Percentiles rank a stretch among this genome's conserved stretches.
Conservation (phyloP, 2,113 vertebrate species). For the Neotoma lepida region DNA sequence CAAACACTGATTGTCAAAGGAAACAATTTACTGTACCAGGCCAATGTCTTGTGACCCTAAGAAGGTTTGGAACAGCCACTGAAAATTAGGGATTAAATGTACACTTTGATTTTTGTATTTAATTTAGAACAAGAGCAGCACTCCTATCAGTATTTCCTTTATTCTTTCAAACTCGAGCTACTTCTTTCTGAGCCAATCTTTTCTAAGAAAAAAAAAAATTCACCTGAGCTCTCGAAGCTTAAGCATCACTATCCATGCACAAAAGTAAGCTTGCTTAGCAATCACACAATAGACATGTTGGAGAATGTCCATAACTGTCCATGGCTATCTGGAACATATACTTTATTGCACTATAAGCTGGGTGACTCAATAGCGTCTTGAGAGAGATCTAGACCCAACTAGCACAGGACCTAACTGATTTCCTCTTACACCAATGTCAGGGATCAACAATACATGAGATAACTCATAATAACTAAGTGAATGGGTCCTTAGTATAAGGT, state of each 20-base stretch:
- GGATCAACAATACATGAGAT: not conserved
- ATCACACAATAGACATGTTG: not conserved
- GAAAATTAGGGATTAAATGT: constrained; percentile 81
- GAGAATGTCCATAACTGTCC: not conserved
- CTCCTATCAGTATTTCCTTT: constrained; percentile 63
- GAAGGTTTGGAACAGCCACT: constrained; percentile 72
- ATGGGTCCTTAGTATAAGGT: not conserved
- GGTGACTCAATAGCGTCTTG: constrained; percentile 19
- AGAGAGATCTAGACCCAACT: constrained; percentile 30
- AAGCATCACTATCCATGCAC: constrained; percentile 31
- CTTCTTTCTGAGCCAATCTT: constrained; percentile 48
- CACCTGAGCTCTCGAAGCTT: not conserved
- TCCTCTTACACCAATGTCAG: not conserved
- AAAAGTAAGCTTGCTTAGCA: constrained; percentile 33
- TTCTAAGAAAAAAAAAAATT: constrained; percentile 25
- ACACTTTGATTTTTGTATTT: constrained; percentile 73
- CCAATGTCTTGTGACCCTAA: constrained; percentile 79
- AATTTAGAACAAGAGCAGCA: constrained; percentile 75
- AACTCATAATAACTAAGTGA: not conserved
- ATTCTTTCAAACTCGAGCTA: constrained; percentile 51
- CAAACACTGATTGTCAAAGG: constrained; percentile 82
- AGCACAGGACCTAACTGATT: not conserved
- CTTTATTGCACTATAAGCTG: not conserved
- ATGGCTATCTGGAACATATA: not conserved
- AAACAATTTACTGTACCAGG: constrained; percentile 83